A percentile compares a stretch with the other conserved stretches of the same genome.
Conservation (phyloP, 2,113 vertebrate genomes). For the Gambusia holbrooki region DNA sequence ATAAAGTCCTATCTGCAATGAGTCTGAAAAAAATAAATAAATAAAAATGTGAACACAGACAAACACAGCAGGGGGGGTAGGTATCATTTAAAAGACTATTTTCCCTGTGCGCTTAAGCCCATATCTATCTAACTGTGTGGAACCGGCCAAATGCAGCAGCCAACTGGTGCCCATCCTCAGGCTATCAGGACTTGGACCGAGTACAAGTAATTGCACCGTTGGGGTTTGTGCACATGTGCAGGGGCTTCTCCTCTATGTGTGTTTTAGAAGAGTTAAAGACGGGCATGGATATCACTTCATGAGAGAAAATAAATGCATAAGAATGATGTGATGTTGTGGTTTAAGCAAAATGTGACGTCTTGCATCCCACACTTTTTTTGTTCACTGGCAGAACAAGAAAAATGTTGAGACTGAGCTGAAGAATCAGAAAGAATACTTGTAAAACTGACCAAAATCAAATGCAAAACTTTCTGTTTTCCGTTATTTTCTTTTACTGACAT, state of each 20-base stretch:
- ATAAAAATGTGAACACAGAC: slow-evolving; percentile 26
- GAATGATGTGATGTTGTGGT: slow-evolving; percentile 4
- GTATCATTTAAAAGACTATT: slow-evolving; percentile 75
- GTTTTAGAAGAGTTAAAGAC: slow-evolving; percentile 25
- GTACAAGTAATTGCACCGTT: slow-evolving; percentile 64
- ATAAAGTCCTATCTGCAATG: slow-evolving; percentile 27
- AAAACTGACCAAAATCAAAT: neutral
- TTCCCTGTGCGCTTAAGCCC: slow-evolving; percentile 72
- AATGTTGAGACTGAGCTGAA: neutral
- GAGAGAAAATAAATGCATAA: slow-evolving; percentile 20
- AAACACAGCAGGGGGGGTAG: slow-evolving; percentile 44
- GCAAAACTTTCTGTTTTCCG: neutral
- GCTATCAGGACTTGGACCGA: slow-evolving; percentile 72
- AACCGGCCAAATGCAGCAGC: slow-evolving; percentile 80
- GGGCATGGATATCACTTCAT: slow-evolving; percentile 5
- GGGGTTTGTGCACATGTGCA: slow-evolving; percentile 32
- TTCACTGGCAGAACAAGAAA: slow-evolving; percentile 1
- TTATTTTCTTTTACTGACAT: neutral
- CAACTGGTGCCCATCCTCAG: slow-evolving; percentile 80
- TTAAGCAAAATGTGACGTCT: neutral
- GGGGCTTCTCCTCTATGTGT: slow-evolving; percentile 4
- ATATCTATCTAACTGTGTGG: slow-evolving; percentile 80
- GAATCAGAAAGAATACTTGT: too few relatives aligned
- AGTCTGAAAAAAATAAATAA: neutral
- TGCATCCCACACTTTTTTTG: neutral